These are phyloP conservation scores for Dendroctonus valens DNA, from an alignment of 1,140 invertebrate genomes.

Conservation along the genomic window DNA sequence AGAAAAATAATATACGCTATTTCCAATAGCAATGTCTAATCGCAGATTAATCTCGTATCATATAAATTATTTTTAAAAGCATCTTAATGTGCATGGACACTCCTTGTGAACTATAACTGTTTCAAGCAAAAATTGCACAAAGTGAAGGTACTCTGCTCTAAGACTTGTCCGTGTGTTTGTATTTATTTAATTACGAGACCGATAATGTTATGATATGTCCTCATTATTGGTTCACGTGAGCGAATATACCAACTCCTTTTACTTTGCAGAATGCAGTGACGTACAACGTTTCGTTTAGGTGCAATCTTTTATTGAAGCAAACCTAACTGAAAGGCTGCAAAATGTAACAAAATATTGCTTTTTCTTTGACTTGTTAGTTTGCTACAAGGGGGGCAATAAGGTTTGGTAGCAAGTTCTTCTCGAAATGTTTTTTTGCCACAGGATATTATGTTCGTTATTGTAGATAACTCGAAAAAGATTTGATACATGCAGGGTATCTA, in stretches of 20 bases:
- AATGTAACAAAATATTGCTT: not conserved
- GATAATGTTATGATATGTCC: slow-evolving; percentile 9
- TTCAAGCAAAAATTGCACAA: slow-evolving; percentile 1
- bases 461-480: too few relatives aligned
- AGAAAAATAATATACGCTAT: too few relatives aligned
- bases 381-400: not conserved
- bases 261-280: not conserved
- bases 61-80: not conserved
- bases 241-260: not conserved
- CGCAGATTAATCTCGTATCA: too few relatives aligned
- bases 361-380: not conserved
- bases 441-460: too few relatives aligned
- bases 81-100: not conserved
- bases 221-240: slow-evolving; percentile 6
- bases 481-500: too few relatives aligned
- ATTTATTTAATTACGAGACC: slow-evolving; percentile 11
- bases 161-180: not conserved
- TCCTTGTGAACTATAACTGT: slow-evolving; percentile 1
- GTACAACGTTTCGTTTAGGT: not conserved
- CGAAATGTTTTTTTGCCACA: too few relatives aligned
- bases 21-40: too few relatives aligned
- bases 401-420: too few relatives aligned
- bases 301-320: too few relatives aligned
- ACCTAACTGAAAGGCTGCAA: too few relatives aligned
- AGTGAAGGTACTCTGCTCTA: slow-evolving; percentile 2